Evolutionary conservation across 1,140 invertebrate species (phyloP), one percentile per base, ranked within the genome.

Genomic region (Conus betulinus): DNA sequence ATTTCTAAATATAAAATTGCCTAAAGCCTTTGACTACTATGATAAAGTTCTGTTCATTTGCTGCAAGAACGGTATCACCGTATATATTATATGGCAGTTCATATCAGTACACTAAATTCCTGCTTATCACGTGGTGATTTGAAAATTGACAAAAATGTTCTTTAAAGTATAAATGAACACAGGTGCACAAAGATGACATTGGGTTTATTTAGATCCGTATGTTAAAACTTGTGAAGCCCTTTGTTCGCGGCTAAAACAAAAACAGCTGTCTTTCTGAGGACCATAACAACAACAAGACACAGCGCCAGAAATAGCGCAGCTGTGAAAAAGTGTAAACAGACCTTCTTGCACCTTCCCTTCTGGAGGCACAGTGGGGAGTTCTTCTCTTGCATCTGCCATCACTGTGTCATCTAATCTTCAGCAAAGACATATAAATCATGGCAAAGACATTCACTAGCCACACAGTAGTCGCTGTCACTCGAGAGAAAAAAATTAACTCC

Each of bases 351-450:
- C 67, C 23, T 23, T 71, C 23, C 67, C 67, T 71, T n/a, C 67
- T 20, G 23, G 67, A 23, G 20, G 67, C 67, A 71, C 67, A 20
- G 67, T 71, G 8, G 67, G 11, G 23, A 71, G 11, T 71, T 71
- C 67, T 71, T 71, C 67, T 71, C 67, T 71, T 71, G 67, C 15
- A 7, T 71, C 67, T 7, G 67, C 67, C 67, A 71, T 71, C 11
- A n/a, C 67, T n/a, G 67, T 71, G 67, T 71, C 67, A 71, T 71
- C 67, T 71, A n/a, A 20, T 71, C 67, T 71, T 71, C 67, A 71
- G 23, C 67, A 71, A 71, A 71, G 15, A n/a, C 20, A 23, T 17
- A 71, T 20, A 23, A 71, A 71, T 71, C 67, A 71, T 71, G 67
- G 23, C 67, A 71, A 71, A 71, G 67, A 20, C 67, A 71, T 71